Conservation (phyloP, 2,113 vertebrate genomes). For the Sinocyclocheilus maitianheensis region DNA sequence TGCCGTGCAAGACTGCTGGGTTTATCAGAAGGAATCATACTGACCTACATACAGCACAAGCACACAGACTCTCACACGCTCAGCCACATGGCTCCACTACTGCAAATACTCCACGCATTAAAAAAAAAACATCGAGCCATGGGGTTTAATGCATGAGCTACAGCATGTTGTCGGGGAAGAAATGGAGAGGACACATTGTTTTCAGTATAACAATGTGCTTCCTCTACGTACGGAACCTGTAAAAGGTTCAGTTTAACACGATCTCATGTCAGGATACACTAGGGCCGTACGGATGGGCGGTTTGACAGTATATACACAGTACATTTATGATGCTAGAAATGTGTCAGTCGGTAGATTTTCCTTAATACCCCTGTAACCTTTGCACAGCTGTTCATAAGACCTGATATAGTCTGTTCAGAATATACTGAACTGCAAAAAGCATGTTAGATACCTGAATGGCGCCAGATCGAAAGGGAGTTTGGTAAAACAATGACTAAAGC, state of each 20-base stretch:
- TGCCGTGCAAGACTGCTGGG: conserved; percentile 56
- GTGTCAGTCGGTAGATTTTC: not conserved
- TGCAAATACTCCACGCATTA: not conserved
- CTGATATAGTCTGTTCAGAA: no score
- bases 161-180: conserved; percentile 57
- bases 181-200: not conserved
- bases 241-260: conserved; percentile 29
- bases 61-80: conserved; percentile 28
- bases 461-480: no score
- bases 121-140: not conserved
- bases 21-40: conserved; percentile 62
- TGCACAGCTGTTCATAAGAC: not conserved
- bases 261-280: conserved; percentile 5
- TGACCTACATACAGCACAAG: conserved; percentile 72
- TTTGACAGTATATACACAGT: not conserved
- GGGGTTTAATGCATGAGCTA: conserved; percentile 24
- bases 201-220: conserved; percentile 36
- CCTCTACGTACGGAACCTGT: conserved; percentile 37
- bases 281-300: not conserved
- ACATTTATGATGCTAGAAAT: not conserved
- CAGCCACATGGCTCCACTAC: conserved; percentile 13
- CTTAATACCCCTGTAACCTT: not conserved
- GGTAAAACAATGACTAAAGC: no score
- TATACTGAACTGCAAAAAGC: no score
- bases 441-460: no score